Evolutionary conservation across 2,888 invertebrate species (phyloP), one percentile per base, ranked within the genome.

Genomic region (Pristionchus japonicus): DNA sequence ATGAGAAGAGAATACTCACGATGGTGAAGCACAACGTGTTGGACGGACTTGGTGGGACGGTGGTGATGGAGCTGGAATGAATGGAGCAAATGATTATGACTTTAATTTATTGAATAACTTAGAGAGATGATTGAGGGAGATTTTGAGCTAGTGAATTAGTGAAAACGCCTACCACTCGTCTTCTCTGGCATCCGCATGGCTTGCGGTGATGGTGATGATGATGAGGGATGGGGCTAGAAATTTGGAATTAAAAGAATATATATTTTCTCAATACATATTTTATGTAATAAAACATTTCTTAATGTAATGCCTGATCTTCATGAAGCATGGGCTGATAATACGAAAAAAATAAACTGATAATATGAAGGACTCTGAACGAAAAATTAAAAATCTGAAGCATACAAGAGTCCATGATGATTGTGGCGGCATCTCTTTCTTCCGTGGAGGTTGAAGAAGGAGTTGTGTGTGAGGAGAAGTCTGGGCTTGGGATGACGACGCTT

Each of bases 401-500:
- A 47, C 49, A n/a, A 49, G 31, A 20, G 80, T 83, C 82, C 23
- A 31, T 57, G 57, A 7, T 34, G 31, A 31, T 31, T n/a, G n/a
- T n/a, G n/a, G n/a, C n/a, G 37, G 77, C 43, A 43, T 43, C 77
- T 40, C 40, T 40, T 74, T 40, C 40, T 74, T 40, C 64, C 64
- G 27, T 83, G 83, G 27, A 85, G 85, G 43, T 64, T 64, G 85
- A 85, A 37, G 64, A 40, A 85, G 23, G 61, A 64, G 37, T 61
- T 17, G 43, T 85, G 85, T 0, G 57, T 57, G 64, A 85, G 85
- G 31, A 85, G 37, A 23, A 64, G 61, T n/a, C 49, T 57, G 15
- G 85, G 85, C 61, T 64, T 64, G 43, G 57, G 85, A n/a, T 64
- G 64, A 40, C 64, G 85, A 64, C 85, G 85, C 13, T 40, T 40